phyloP scores from a whole-genome alignment of 2,113 vertebrate species.

The Urocolius indicus region DNA sequence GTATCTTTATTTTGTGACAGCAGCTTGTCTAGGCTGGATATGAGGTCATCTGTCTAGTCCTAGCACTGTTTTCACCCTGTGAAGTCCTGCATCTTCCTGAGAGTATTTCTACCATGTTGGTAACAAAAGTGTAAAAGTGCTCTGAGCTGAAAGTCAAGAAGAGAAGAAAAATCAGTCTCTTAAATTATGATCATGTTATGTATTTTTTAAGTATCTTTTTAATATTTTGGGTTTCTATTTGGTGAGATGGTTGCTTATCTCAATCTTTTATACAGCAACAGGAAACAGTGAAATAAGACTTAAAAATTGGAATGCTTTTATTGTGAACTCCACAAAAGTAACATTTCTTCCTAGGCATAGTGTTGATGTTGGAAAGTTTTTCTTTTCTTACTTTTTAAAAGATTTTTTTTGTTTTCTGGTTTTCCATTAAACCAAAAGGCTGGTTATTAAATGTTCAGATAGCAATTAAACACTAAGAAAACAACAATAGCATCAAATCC shows the following conservation, averaged over 20 bases:
- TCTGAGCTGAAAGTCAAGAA: background rate
- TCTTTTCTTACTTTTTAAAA: background rate
- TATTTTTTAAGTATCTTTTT: fast-evolving
- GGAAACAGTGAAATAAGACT: background rate
- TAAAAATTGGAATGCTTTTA: background rate
- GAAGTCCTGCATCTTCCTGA: background rate
- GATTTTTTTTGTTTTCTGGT: too few relatives aligned
- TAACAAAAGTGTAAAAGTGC: background rate
- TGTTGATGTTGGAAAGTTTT: background rate
- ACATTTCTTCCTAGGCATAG: fast-evolving
- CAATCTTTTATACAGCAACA: background rate
- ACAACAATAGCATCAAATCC: background rate
- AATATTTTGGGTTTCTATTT: background rate
- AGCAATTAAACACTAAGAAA: background rate
- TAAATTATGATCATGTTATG: background rate
- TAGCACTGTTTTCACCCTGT: background rate
- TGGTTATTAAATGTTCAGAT: background rate
- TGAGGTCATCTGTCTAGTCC: background rate
- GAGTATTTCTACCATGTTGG: background rate
- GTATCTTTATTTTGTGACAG: background rate
- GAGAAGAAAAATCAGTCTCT: background rate
- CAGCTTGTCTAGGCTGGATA: background rate
- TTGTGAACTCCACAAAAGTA: background rate
- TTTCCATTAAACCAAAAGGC: background rate
- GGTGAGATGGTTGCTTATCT: background rate